These are phyloP conservation scores for Chironomus striatipennis DNA, from an alignment of 1,140 invertebrate genomes.

Conservation along the genomic window DNA sequence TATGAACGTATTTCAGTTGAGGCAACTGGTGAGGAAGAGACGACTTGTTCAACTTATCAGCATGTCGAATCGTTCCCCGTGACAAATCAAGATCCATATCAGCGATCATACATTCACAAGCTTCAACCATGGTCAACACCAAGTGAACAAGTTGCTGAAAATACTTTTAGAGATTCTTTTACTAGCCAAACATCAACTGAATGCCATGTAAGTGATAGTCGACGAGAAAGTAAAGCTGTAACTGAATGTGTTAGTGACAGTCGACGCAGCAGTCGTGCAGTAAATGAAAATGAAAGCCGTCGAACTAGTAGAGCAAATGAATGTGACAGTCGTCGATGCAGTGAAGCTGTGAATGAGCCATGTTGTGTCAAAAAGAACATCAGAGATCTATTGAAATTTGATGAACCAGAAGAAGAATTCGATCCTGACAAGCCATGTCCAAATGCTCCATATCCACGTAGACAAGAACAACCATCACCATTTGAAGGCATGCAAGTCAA, in stretches of 20 bases:
- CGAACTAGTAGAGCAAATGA: not conserved
- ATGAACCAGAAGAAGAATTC: not conserved
- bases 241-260: not conserved
- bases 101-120: not conserved
- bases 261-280: too few species aligned
- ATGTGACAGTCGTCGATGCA: not conserved
- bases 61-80: not conserved
- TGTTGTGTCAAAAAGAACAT: not conserved
- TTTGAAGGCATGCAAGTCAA: slow-evolving; percentile 17
- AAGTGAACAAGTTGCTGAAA: not conserved
- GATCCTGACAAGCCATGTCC: not conserved
- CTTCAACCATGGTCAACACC: not conserved
- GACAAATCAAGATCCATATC: not conserved
- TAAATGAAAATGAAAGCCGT: too few species aligned
- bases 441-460: not conserved
- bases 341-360: not conserved
- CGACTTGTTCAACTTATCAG: not conserved
- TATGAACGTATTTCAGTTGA: slow-evolving; percentile 12
- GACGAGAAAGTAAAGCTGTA: not conserved
- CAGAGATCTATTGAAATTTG: not conserved
- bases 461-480: not conserved
- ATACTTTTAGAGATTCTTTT: not conserved
- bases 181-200: not conserved
- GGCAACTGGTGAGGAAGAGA: not conserved
- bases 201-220: slow-evolving; percentile 4